Evolutionary conservation across 2,888 invertebrate species (phyloP).

Genomic region (Cistogaster globosa): DNA sequence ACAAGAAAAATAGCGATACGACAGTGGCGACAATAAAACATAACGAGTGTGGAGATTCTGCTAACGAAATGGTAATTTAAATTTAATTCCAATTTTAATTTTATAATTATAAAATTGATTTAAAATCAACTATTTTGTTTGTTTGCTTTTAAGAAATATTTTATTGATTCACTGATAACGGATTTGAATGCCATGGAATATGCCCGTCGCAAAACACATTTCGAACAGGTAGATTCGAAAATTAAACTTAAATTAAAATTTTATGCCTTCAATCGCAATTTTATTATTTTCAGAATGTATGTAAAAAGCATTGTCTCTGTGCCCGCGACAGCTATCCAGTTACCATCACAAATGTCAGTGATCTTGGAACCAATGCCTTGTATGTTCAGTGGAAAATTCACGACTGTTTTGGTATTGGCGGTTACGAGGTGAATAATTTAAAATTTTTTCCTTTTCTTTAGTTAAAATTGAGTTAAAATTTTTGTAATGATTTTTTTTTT

Average conservation of each 20-base stretch:
- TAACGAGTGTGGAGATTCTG: neutral
- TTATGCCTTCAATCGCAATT: neutral
- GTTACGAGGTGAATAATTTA: conserved; percentile 78
- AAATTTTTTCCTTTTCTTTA: too few species aligned
- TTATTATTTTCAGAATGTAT: conserved; percentile 47
- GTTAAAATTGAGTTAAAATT: too few species aligned
- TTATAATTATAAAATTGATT: neutral
- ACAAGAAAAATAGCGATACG: neutral
- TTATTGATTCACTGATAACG: conserved; percentile 78
- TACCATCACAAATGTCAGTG: conserved; percentile 77
- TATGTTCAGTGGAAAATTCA: conserved; percentile 79
- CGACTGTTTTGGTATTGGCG: conserved; percentile 77
- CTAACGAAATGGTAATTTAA: conserved; percentile 67
- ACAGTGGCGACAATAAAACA: conserved; percentile 71
- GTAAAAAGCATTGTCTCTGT: conserved; percentile 47
- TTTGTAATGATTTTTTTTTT: too few species aligned
- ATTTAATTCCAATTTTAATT: too few species aligned
- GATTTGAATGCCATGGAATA: conserved; percentile 79
- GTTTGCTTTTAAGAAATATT: conserved; percentile 76
- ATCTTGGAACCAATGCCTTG: conserved; percentile 77
- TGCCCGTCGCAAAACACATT: conserved; percentile 74
- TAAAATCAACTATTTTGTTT: neutral
- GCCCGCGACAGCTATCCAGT: conserved; percentile 77
- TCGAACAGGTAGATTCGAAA: conserved; percentile 71
- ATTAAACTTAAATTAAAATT: neutral